phyloP scores from a whole-genome alignment of 2,113 vertebrate species.

The Procapra przewalskii region DNA sequence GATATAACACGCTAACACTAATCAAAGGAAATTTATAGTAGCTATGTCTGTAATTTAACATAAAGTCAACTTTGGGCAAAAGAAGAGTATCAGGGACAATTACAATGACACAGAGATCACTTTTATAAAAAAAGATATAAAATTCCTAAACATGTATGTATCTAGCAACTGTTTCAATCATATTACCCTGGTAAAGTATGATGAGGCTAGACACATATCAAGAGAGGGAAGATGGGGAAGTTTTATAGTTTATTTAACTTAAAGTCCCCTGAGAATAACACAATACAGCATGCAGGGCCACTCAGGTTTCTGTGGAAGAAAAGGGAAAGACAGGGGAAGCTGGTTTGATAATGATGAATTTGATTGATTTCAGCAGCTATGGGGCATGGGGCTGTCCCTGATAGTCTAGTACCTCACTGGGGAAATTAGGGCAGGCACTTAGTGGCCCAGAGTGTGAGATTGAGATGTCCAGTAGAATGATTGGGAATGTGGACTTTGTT shows the following conservation, averaged over 20 bases:
- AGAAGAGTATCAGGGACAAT: not conserved
- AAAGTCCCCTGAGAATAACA: not conserved
- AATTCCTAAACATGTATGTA: not conserved
- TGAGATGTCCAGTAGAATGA: not conserved
- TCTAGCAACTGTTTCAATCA: not conserved
- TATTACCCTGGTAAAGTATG: not conserved
- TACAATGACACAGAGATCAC: not conserved
- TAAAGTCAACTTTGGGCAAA: not conserved
- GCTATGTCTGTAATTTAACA: not conserved
- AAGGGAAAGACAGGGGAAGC: not conserved
- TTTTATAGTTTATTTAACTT: not conserved
- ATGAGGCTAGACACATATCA: not conserved
- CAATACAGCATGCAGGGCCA: not conserved
- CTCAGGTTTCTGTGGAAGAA: not conserved
- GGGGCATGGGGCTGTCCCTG: too few species aligned
- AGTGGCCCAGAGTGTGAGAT: not conserved
- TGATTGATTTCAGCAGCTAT: not conserved
- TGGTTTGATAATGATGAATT: not conserved
- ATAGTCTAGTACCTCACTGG: not conserved
- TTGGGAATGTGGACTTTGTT: not conserved
- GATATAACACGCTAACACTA: not conserved
- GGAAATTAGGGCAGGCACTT: not conserved
- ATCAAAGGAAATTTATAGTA: not conserved
- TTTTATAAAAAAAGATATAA: not conserved
- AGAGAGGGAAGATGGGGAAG: not conserved